phyloP scores from a whole-genome alignment of 1,140 invertebrate species.

The Drosophila dunni region DNA sequence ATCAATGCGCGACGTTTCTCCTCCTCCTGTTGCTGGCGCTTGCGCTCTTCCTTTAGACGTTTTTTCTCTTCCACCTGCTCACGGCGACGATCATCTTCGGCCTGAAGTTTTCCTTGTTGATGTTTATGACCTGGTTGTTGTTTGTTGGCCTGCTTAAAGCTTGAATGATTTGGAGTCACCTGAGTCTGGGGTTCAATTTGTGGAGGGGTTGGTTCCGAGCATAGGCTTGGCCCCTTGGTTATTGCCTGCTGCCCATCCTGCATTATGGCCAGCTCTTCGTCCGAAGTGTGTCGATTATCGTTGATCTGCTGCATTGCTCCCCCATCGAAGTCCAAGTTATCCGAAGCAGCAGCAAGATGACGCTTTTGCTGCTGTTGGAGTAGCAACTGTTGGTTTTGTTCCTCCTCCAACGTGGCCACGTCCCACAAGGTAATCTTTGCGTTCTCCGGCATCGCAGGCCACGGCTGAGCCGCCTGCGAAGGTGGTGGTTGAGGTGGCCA shows the following conservation, averaged over 20 bases:
- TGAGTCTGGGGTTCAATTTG: conserved; percentile 21
- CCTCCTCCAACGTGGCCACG: conserved; percentile 50
- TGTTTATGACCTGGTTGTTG: conserved; percentile 69
- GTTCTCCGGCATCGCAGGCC: conserved; percentile 40
- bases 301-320: conserved; percentile 37
- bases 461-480: conserved; percentile 20
- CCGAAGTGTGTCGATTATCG: conserved; percentile 63
- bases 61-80: conserved; percentile 65
- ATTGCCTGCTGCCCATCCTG: neutral
- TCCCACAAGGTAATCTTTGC: conserved; percentile 66
- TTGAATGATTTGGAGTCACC: conserved; percentile 5
- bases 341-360: conserved; percentile 33
- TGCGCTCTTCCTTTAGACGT: conserved; percentile 82
- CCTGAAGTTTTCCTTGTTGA: conserved; percentile 14
- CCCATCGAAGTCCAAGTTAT: conserved; percentile 53
- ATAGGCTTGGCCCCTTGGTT: neutral
- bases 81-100: conserved; percentile 61
- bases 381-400: conserved; percentile 85
- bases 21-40: conserved; percentile 86
- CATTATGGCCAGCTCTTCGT: conserved; percentile 23
- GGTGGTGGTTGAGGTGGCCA: conserved; percentile 51
- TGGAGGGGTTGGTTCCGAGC: neutral
- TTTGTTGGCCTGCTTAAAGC: conserved; percentile 39
- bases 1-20: conserved; percentile 83
- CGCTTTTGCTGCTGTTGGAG: conserved; percentile 72